phyloP scores from a whole-genome alignment of 2,113 vertebrate genomes.

The Apteryx mantelli region DNA sequence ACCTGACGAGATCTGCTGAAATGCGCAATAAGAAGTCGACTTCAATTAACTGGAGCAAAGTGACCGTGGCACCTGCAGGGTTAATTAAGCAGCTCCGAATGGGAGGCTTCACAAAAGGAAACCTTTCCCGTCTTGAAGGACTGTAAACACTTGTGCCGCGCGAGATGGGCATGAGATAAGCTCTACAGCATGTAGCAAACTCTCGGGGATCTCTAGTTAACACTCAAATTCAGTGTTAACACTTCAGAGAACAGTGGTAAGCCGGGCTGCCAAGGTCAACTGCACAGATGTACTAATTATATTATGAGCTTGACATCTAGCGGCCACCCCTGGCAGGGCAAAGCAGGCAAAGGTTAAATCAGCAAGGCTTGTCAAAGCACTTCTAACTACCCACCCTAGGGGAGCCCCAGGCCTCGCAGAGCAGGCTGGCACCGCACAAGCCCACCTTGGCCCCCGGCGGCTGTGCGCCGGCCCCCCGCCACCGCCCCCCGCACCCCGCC shows the following conservation, averaged over 20 bases:
- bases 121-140: conserved; percentile 33
- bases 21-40: rapidly evolving
- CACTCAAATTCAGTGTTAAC: conserved; percentile 81
- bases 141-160: conserved; percentile 66
- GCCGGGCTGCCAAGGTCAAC: conserved; percentile 90
- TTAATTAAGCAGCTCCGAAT: conserved; percentile 72
- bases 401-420: conserved; percentile 65
- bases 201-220: conserved; percentile 74
- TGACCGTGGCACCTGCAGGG: conserved; percentile 54
- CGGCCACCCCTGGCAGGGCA: conserved; percentile 87
- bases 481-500: background rate
- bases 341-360: conserved; percentile 95
- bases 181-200: conserved; percentile 50
- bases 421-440: conserved; percentile 72
- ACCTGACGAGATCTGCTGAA: background rate
- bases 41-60: background rate
- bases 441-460: conserved; percentile 68
- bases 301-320: conserved; percentile 93
- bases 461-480: background rate
- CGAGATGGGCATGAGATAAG: conserved; percentile 72
- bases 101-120: conserved; percentile 53
- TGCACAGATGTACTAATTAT: conserved; percentile 92
- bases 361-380: conserved; percentile 88
- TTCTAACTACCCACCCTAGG: conserved; percentile 83
- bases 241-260: conserved; percentile 82